Percentiles rank a stretch among this genome's conserved stretches.
phyloP scores from a whole-genome alignment of 2,888 invertebrate genomes.

The Steromphala cineraria region DNA sequence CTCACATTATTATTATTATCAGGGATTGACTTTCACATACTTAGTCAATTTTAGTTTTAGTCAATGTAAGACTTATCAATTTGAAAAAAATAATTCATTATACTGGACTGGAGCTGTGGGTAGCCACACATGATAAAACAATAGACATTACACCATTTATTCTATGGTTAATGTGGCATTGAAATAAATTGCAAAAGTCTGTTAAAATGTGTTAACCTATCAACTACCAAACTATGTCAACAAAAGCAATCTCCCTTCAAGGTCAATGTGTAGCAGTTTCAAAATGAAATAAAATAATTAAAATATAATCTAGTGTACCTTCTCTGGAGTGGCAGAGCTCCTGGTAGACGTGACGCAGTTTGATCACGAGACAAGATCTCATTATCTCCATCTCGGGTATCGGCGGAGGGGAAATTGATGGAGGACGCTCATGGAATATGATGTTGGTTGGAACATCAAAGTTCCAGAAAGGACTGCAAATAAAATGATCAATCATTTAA shows the following conservation, averaged over 20 bases:
- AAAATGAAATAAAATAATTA: background rate
- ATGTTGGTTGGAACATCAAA: conserved; percentile 94
- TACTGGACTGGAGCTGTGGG: no score
- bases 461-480: conserved; percentile 83
- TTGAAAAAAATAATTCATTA: no score
- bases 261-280: background rate
- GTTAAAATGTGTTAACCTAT: no score
- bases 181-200: no score
- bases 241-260: background rate
- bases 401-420: conserved; percentile 90
- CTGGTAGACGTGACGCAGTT: conserved; percentile 92
- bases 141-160: no score
- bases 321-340: conserved; percentile 92
- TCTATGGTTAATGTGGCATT: no score
- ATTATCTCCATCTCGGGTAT: conserved; percentile 95
- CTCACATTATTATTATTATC: no score
- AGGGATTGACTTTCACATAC: no score
- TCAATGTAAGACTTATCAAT: no score
- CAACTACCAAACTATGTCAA: background rate
- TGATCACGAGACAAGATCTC: conserved; percentile 87
- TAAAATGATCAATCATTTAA: background rate
- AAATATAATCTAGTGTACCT: conserved; percentile 46
- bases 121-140: no score
- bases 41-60: no score
- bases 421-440: conserved; percentile 90